A percentile compares a stretch with the other conserved stretches of the same genome.
Conservation (phyloP, 2,888 invertebrate species). For the Dioctria rufipes region DNA sequence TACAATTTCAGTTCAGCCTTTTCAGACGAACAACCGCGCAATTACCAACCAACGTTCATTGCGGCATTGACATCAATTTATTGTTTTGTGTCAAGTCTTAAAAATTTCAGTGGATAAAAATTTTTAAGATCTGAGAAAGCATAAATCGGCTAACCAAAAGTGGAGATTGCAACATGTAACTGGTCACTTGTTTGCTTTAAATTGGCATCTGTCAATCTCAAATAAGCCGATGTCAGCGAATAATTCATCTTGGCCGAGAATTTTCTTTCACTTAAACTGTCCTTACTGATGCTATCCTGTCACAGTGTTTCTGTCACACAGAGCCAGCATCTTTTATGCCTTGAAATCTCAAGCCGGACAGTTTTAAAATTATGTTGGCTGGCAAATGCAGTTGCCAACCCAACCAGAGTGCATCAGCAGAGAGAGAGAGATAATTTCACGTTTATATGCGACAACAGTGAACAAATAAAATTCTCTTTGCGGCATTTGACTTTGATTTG, state of each 20-base stretch:
- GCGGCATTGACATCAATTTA: not conserved
- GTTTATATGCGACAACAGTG: slow-evolving; percentile 44
- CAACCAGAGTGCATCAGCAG: slow-evolving; percentile 4
- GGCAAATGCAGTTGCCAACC: not conserved
- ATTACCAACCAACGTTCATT: too few relatives aligned
- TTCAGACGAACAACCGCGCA: too few relatives aligned
- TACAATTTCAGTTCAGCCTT: too few relatives aligned
- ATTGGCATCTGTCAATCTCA: slow-evolving; percentile 52
- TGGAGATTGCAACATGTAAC: slow-evolving; percentile 40
- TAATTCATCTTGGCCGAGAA: slow-evolving; percentile 46
- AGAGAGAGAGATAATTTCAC: slow-evolving; percentile 27
- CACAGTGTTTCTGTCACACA: slow-evolving; percentile 30
- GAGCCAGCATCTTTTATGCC: not conserved
- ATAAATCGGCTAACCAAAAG: slow-evolving; percentile 38
- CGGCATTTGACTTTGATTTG: slow-evolving; percentile 60
- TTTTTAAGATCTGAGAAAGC: slow-evolving; percentile 38
- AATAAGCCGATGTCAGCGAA: slow-evolving; percentile 49
- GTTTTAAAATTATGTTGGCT: slow-evolving; percentile 31
- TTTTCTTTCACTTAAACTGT: slow-evolving; percentile 48
- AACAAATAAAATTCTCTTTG: slow-evolving; percentile 51
- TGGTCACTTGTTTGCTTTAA: slow-evolving; percentile 44
- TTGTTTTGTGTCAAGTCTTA: not conserved
- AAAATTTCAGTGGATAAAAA: slow-evolving; percentile 12
- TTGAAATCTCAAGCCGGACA: slow-evolving; percentile 41
- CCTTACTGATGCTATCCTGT: slow-evolving; percentile 46